phyloP scores from a whole-genome alignment of 2,888 invertebrate species.

The Rutpela maculata region DNA sequence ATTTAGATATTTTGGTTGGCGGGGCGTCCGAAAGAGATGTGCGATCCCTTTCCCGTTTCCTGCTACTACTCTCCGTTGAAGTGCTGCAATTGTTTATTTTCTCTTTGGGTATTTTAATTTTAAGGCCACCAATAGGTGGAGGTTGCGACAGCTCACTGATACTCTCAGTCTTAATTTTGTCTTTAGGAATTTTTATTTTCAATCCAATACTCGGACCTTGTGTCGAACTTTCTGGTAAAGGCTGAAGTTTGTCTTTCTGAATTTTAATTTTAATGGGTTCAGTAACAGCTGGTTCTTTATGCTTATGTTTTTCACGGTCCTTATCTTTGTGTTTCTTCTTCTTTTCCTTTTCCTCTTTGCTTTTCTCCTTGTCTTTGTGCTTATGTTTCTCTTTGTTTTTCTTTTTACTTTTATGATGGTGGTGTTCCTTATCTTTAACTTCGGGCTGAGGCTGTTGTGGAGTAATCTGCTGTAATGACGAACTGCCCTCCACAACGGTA shows the following conservation, averaged over 20 bases:
- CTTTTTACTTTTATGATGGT: slow-evolving; percentile 75
- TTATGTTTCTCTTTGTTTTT: slow-evolving; percentile 88
- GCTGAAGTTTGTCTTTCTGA: slow-evolving; percentile 64
- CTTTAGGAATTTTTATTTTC: slow-evolving; percentile 89
- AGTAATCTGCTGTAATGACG: slow-evolving; percentile 50
- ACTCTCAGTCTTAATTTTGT: slow-evolving; percentile 78
- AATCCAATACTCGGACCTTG: slow-evolving; percentile 73
- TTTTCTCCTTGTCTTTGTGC: slow-evolving; percentile 85
- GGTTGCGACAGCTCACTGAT: slow-evolving; percentile 66
- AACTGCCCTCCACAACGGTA: slow-evolving; percentile 54
- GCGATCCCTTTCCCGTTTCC: slow-evolving; percentile 63
- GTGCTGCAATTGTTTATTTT: slow-evolving; percentile 74
- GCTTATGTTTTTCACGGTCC: slow-evolving; percentile 75
- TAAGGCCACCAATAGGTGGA: slow-evolving; percentile 73
- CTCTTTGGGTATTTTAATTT: slow-evolving; percentile 89
- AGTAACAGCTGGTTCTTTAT: slow-evolving; percentile 76
- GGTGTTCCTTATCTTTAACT: slow-evolving; percentile 67
- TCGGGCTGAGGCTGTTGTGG: slow-evolving; percentile 63
- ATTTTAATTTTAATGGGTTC: slow-evolving; percentile 76
- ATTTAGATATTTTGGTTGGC: slow-evolving; percentile 67
- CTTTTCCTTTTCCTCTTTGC: slow-evolving; percentile 79
- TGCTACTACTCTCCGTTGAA: slow-evolving; percentile 48
- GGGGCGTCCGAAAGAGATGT: slow-evolving; percentile 62
- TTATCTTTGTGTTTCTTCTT: slow-evolving; percentile 87
- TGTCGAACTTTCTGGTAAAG: slow-evolving; percentile 48